Conservation (phyloP, 2,113 vertebrate genomes). For the Rattus rattus region DNA sequence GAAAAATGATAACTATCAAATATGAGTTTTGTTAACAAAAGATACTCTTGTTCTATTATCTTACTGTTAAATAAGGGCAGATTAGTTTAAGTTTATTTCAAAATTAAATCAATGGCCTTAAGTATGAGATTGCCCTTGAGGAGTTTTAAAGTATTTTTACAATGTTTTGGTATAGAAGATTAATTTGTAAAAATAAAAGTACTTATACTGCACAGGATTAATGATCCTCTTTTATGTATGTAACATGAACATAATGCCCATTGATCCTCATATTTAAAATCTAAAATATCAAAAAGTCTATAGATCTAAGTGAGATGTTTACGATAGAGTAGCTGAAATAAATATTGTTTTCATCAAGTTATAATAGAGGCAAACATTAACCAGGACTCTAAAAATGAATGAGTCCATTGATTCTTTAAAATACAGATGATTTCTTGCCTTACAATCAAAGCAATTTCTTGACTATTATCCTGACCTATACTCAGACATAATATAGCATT, state of each 20-base stretch:
- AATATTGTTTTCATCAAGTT: background rate
- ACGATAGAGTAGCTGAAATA: background rate
- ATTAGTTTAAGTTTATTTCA: background rate
- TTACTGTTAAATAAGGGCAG: background rate
- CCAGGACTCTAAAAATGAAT: background rate
- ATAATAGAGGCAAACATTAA: background rate
- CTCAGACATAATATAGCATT: background rate
- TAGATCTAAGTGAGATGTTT: background rate
- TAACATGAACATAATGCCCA: background rate
- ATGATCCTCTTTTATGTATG: background rate
- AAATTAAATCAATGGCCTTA: background rate
- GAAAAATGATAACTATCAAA: background rate
- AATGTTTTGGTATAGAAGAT: background rate
- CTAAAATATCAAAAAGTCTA: background rate
- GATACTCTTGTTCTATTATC: background rate
- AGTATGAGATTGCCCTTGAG: background rate
- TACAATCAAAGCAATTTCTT: background rate
- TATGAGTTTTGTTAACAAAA: background rate
- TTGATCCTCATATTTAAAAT: background rate
- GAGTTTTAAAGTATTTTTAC: background rate
- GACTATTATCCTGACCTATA: background rate
- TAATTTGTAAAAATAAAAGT: background rate
- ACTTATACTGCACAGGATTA: background rate
- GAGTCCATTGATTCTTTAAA: background rate
- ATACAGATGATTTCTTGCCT: background rate